Evolutionary conservation across 2,888 invertebrate species (phyloP), one percentile per base, ranked within the genome.

Genomic region (Troides oblongomaculatus): DNA sequence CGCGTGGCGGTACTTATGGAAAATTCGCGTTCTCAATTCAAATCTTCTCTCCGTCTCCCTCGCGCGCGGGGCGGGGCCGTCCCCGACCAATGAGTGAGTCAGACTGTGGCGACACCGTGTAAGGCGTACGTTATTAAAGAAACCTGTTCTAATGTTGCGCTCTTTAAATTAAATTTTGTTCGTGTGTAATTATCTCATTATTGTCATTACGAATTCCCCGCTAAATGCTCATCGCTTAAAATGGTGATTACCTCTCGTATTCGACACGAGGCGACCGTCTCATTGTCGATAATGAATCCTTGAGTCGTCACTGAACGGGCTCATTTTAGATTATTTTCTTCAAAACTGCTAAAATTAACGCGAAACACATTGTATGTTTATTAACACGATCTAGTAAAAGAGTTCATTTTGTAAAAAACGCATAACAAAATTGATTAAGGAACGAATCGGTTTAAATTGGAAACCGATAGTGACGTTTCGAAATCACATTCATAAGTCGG

Each of bases 141-240:
- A 93, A 93, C 93, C 93, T 89, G 93, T 93, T 93, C 92, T 93
- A 92, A 92, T 92, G 90, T 90, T 89, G 90, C 86, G 89, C 89
- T 90, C 88, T 89, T 92, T 92, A 91, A 93, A 93, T 93, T 93
- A 91, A 93, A 92, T 93, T 93, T 92, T 89, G 90, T 92, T 87
- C 88, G 88, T 89, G 90, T 92, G 90, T 92, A 92, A 93, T 93
- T 92, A 92, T 92, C 92, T 92, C 90, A 92, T 92, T 92, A 92
- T 91, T 89, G 90, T 90, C 86, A 92, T 92, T 92, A 91, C 89
- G 89, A 90, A 91, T 90, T 88, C 90, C 84, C 84, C 83, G 89
- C 89, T 91, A 91, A 92, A 92, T 91, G 88, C 86, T 89, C 87
- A 84, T 85, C 86, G 85, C 86, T 87, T 83, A 84, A 87, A 89